phyloP scores from a whole-genome alignment of 2,797 vertebrate species.

The Acipenser oxyrinchus region DNA sequence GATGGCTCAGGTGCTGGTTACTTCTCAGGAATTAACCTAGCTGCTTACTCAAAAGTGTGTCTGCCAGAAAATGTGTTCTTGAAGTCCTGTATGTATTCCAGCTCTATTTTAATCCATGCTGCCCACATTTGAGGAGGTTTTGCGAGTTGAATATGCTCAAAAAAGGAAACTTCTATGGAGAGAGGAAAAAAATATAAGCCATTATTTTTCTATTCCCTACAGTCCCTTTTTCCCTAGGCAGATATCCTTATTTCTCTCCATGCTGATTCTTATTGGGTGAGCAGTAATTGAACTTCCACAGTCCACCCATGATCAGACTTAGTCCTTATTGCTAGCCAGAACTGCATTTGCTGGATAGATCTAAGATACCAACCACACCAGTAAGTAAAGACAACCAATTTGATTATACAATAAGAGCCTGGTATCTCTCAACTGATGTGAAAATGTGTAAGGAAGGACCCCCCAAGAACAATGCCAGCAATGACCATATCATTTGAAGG shows the following conservation, averaged over 20 bases:
- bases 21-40: slow-evolving; percentile 5
- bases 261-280: slow-evolving; percentile 45
- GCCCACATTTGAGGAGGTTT: slow-evolving; percentile 19
- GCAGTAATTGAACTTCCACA: slow-evolving; percentile 17
- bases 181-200: slow-evolving; percentile 18
- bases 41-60: slow-evolving; percentile 22
- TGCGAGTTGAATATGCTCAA: slow-evolving; percentile 23
- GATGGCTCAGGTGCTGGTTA: slow-evolving; percentile 18
- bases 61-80: slow-evolving; percentile 16
- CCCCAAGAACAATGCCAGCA: too few species aligned
- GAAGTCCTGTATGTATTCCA: slow-evolving; percentile 14
- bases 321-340: slow-evolving; percentile 29
- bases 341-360: too few species aligned
- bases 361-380: too few species aligned
- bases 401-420: too few species aligned
- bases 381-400: too few species aligned
- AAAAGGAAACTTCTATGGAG: slow-evolving; percentile 37
- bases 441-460: too few species aligned
- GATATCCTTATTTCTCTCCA: slow-evolving; percentile 29
- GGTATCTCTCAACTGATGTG: too few species aligned
- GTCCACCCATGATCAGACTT: slow-evolving; percentile 24
- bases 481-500: too few species aligned
- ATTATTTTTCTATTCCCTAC: slow-evolving; percentile 16
- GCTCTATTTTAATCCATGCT: slow-evolving; percentile 34
- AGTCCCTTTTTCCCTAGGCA: slow-evolving; percentile 5